Evolutionary conservation across 2,113 vertebrate species (phyloP), one percentile per base, ranked within the genome.

Genomic region (Urocolius indicus): DNA sequence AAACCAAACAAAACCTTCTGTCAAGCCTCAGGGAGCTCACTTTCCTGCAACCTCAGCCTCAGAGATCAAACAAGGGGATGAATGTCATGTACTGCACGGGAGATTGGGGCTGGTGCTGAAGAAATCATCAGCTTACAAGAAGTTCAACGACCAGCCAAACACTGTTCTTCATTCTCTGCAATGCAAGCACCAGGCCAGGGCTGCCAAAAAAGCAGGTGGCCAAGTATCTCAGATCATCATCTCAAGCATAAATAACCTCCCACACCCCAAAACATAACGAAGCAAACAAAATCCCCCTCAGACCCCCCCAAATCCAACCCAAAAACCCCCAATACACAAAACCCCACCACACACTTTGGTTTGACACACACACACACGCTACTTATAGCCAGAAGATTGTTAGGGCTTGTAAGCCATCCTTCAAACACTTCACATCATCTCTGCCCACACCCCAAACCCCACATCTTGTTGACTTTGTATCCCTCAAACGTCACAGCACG

Each of bases 41-140:
- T 46, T 59, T 12, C 69, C 76, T 30, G 59, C 38, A 77, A 18
- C 61, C 84, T 72, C 51, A 59, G 81, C 5, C 38, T 41, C 81
- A 18, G 55, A 84, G 77, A 71, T 55, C 72, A 84, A 94, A 93
- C 84, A 91, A 87, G 48, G 51, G 92, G 89, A 77, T 72, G 65
- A 87, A 62, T 89, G 87, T 75, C 73, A 11, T 51, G 73, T 51
- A 63, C 13, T 36, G 69, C 77, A 84, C 1, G 14, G 81, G 69
- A 87, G 77, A 62, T 81, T 74, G 76, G 69, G 80, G 58, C 78
- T 55, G 58, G 79, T 38, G 49, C 62, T 58, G 63, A 59, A 65
- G 59, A 66, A 86, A 77, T 72, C 80, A 74, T 81, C 84, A 93
- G 76, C 89, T 73, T n/a, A n/a, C n/a, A n/a, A 29, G 58, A 72